A percentile compares a stretch with the other conserved stretches of the same genome.
Evolutionary conservation across 1,140 invertebrate species (phyloP).

Genomic region (Trichonephila clavipes): DNA sequence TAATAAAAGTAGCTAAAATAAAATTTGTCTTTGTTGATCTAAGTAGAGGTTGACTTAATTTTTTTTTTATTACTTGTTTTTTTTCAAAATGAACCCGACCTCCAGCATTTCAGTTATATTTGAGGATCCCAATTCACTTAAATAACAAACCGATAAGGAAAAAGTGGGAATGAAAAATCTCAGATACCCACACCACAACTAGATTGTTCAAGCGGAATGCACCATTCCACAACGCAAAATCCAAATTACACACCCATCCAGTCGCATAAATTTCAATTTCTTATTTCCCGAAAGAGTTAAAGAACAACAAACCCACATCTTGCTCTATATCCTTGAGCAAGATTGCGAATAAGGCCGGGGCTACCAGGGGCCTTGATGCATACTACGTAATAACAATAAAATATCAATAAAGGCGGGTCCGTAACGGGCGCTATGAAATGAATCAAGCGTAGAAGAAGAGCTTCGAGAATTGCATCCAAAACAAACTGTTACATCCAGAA

Average conservation of each 20-base stretch:
- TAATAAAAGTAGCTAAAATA: too few species aligned
- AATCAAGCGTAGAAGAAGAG: conserved; percentile 3
- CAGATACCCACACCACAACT: too few species aligned
- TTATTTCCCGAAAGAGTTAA: not conserved
- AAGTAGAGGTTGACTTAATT: too few species aligned
- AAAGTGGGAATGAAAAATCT: too few species aligned
- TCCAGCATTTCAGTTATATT: too few species aligned
- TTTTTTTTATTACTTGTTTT: too few species aligned
- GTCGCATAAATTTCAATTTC: conserved; percentile 1
- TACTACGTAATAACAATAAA: conserved; percentile 24
- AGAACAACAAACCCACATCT: not conserved
- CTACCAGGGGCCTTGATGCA: not conserved
- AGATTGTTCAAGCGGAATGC: not conserved
- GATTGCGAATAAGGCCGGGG: not conserved
- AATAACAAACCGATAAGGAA: too few species aligned
- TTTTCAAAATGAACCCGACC: too few species aligned
- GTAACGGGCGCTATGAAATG: not conserved
- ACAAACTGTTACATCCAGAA: conserved; percentile 50
- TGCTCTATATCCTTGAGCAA: not conserved
- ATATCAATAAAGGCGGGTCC: conserved; percentile 34
- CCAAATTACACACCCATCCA: not conserved
- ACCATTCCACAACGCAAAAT: not conserved
- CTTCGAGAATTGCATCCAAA: not conserved
- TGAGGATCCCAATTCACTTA: too few species aligned
- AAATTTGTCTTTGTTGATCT: too few species aligned